phyloP scores from a whole-genome alignment of 2,113 vertebrate species.

The Ceyx cyanopectus region DNA sequence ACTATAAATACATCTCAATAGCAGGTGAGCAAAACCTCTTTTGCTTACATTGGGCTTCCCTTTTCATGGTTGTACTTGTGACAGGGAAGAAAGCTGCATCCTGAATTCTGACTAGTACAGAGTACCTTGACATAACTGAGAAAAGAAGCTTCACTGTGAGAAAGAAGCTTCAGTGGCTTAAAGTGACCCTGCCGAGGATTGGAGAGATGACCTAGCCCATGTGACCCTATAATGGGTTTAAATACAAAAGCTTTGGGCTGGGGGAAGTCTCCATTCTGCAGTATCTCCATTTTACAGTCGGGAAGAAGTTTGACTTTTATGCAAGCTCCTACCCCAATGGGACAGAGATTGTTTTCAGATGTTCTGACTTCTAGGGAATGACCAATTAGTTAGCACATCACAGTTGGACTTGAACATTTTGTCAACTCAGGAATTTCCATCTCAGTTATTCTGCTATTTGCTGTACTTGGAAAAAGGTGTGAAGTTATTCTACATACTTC shows the following conservation, averaged over 20 bases:
- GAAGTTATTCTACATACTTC: neutral
- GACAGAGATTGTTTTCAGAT: neutral
- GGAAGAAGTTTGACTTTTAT: neutral
- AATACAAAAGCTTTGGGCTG: neutral
- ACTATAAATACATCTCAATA: neutral
- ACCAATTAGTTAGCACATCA: neutral
- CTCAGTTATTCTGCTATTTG: neutral
- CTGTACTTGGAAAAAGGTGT: neutral
- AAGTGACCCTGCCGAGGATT: neutral
- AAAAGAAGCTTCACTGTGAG: neutral
- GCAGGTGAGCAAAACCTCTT: neutral
- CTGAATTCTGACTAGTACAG: neutral
- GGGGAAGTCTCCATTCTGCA: neutral
- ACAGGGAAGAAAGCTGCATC: neutral
- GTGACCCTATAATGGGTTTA: neutral
- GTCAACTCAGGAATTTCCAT: neutral
- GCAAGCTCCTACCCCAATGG: neutral
- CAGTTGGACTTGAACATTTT: neutral
- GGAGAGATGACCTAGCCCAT: neutral
- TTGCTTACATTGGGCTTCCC: rapidly evolving
- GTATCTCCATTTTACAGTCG: neutral
- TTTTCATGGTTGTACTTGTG: neutral
- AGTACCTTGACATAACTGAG: neutral
- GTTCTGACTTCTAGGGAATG: neutral
- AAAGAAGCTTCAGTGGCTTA: neutral